Evolutionary conservation across 2,113 vertebrate species (phyloP).

Genomic region (Pluvialis apricaria): DNA sequence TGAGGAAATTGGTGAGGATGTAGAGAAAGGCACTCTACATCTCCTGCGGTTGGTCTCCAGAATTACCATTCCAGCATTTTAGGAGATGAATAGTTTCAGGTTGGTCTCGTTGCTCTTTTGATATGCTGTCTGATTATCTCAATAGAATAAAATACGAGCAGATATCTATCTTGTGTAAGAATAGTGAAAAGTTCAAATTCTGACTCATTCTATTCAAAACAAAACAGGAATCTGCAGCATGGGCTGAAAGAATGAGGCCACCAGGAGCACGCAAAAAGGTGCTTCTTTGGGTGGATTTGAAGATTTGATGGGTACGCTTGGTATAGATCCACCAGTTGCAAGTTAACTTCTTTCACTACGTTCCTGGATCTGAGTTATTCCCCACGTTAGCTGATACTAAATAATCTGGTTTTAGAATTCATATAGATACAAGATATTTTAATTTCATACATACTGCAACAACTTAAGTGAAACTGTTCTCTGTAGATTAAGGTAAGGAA

Average conservation of each 20-base stretch:
- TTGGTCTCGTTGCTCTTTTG: neutral
- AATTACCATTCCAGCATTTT: neutral
- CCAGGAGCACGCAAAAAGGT: neutral
- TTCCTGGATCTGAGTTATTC: neutral
- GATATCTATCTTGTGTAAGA: neutral
- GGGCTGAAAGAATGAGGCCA: neutral
- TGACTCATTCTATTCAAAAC: neutral
- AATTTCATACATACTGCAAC: neutral
- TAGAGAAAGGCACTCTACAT: neutral
- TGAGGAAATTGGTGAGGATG: neutral
- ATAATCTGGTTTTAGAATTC: neutral
- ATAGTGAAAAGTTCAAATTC: neutral
- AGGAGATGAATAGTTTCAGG: neutral
- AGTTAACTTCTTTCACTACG: neutral
- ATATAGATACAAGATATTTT: neutral
- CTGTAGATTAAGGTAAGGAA: neutral
- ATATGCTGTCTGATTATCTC: neutral
- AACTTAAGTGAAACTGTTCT: neutral
- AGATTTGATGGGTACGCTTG: neutral
- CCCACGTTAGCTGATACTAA: neutral
- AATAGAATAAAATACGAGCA: accelerated
- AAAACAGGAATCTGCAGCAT: neutral
- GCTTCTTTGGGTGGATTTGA: neutral
- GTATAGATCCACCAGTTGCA: neutral
- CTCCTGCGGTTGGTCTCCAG: neutral